A percentile compares a stretch with the other conserved stretches of the same genome.
Evolutionary conservation across 2,797 vertebrate genomes (phyloP).

Genomic region (Anabacerthia variegaticeps): DNA sequence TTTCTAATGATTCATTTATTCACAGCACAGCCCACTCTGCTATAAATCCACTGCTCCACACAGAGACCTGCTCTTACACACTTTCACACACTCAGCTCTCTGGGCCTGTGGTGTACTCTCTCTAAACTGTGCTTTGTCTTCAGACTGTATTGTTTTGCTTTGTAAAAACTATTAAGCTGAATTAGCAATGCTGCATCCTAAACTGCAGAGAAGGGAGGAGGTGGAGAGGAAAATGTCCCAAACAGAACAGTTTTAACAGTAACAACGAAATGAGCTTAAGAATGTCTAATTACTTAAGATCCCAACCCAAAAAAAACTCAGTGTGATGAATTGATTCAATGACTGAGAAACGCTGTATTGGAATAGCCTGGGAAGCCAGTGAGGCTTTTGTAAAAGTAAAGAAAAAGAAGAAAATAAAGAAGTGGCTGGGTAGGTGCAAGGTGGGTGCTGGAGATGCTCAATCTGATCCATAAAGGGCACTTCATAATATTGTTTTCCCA

Average conservation of each 20-base stretch:
- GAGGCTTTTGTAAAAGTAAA: neutral
- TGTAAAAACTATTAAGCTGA: neutral
- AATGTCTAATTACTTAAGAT: neutral
- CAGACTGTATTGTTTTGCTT: neutral
- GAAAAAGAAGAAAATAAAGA: neutral
- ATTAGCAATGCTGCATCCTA: neutral
- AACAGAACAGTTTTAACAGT: neutral
- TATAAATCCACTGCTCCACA: neutral
- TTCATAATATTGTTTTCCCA: neutral
- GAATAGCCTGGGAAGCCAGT: neutral
- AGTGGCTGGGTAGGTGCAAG: neutral
- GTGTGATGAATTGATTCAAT: neutral
- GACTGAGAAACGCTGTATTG: neutral
- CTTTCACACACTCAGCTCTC: neutral
- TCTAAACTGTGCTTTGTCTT: neutral
- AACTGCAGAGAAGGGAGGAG: rapidly evolving
- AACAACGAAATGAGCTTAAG: neutral
- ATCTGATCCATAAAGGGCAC: neutral
- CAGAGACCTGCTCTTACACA: neutral
- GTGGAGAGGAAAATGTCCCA: neutral
- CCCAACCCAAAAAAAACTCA: neutral
- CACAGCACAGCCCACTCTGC: neutral
- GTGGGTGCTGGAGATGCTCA: neutral
- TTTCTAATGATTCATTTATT: neutral
- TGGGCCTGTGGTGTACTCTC: neutral